Conservation (phyloP, 23 tunicate species). For the Phallusia fumigata region DNA sequence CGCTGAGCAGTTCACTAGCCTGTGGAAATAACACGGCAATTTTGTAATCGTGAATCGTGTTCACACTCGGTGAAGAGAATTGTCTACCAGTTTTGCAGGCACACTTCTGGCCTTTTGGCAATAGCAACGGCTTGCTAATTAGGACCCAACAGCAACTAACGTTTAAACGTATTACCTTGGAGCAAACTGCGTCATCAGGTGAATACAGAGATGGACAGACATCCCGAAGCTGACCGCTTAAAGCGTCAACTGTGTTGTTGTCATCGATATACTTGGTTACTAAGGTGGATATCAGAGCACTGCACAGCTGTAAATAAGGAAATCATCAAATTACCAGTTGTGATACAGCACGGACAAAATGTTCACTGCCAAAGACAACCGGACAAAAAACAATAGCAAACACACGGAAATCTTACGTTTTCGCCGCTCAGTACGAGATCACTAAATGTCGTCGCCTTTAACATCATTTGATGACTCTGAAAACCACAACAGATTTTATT, state of each 20-base stretch:
- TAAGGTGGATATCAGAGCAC: slow-evolving; percentile 60
- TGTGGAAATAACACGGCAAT: not conserved
- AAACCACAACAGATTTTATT: no score
- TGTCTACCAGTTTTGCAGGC: no score
- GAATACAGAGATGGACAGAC: slow-evolving; percentile 93
- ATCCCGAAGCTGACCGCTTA: slow-evolving; percentile 76
- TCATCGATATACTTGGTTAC: slow-evolving; percentile 83
- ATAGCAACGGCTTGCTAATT: no score
- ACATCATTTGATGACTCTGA: slow-evolving; percentile 50
- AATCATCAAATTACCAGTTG: no score
- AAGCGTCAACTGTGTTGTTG: slow-evolving; percentile 76
- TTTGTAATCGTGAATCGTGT: no score
- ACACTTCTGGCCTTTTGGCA: no score
- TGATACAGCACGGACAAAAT: no score
- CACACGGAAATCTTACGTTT: slow-evolving; percentile 73
- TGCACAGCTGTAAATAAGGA: slow-evolving; percentile 51
- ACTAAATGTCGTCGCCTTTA: slow-evolving; percentile 53
- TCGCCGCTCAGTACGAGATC: slow-evolving; percentile 66
- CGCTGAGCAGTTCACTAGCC: slow-evolving; percentile 84
- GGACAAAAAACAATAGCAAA: no score
- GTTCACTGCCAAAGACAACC: no score
- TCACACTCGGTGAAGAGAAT: no score
- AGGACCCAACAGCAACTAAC: not conserved
- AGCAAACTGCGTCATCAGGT: slow-evolving; percentile 84
- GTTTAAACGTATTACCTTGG: slow-evolving; percentile 42